Evolutionary conservation across 2,888 invertebrate species (phyloP).

Genomic region (Drosophila anceps): DNA sequence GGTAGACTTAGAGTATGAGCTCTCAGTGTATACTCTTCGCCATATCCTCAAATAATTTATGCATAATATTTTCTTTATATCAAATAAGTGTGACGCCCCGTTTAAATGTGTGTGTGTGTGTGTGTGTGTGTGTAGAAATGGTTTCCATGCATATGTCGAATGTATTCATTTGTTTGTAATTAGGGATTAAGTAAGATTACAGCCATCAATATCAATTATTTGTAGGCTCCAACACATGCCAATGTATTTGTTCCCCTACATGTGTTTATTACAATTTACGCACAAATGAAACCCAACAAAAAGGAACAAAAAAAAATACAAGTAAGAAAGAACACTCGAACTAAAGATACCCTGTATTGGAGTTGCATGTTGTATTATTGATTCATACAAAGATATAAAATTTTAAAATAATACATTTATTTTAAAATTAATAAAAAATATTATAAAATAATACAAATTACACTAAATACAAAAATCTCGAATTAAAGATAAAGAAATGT

Average conservation of each 20-base stretch:
- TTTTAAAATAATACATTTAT: too few relatives aligned
- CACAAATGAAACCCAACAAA: conserved; percentile 48
- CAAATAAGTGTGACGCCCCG: conserved; percentile 12
- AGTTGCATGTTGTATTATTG: not conserved
- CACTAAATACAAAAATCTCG: too few relatives aligned
- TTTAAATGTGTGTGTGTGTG: conserved; percentile 1
- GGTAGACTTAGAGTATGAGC: not conserved
- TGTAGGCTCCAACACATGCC: conserved; percentile 48
- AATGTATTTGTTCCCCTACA: conserved; percentile 60
- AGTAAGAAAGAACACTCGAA: not conserved
- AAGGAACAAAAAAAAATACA: conserved; percentile 15
- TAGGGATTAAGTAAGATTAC: conserved; percentile 81
- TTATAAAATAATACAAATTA: too few relatives aligned
- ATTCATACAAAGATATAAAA: too few relatives aligned
- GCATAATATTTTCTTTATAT: conserved; percentile 40
- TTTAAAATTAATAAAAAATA: not conserved
- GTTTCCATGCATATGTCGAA: conserved; percentile 45
- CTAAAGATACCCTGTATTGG: conserved; percentile 13
- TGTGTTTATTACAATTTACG: conserved; percentile 69
- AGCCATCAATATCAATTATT: conserved; percentile 81
- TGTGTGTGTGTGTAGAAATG: not conserved
- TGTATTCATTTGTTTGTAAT: conserved; percentile 78
- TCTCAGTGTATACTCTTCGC: not conserved
- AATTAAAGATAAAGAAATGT: too few relatives aligned
- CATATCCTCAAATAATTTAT: conserved; percentile 45